Base-by-base conservation (phyloP, 2,113 vertebrate genomes). In the Tapirus terrestris region DNA sequence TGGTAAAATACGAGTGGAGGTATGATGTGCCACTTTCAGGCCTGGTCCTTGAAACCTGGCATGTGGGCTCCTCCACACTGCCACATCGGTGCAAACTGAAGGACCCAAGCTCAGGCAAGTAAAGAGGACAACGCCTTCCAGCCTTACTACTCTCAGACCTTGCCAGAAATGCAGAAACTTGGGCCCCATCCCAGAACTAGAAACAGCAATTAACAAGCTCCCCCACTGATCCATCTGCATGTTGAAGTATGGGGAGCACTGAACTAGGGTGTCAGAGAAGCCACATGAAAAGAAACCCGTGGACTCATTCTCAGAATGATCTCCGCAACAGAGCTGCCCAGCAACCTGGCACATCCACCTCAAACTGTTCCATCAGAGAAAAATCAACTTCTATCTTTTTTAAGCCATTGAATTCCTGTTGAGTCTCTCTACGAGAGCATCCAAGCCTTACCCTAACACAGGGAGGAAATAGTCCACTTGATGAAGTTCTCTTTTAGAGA, bases 81-180 rank as follows among this genome's bases (percentile, higher is more conserved):
- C 29, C 27, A 75, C 4, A 16, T 43, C 8, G 0, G 0, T 39
- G 17, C 8, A 36, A 61, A 12, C 25, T 87, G 0, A 27, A 83
- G 21, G 21, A 75, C 11, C 33, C 25, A 76, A 31, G 6, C 17
- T 89, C 45, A 75, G 10, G 4, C 16, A 95, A 27, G 3, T 36
- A 29, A 81, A 89, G 11, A 58, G 25, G 8, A 65, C 20, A 75
- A 17, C 3, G 10, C 1, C 6, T 53, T 51, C 33, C 45, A 13
- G 3, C 2, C 23, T 91, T 73, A 7, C 53, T 86, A 67, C n/a
- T 36, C 45, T 94, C 68, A 92, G 45, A 87, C 33, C 4, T 75
- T 10, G 65, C 21, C 45, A n/a, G 36, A 95, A 89, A 95, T 8
- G 25, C 10, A 92, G 31, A 85, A 17, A 25, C 13, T 18, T 48